Conservation (phyloP, 2,797 vertebrate genomes). For the Arctocebus calabarensis region DNA sequence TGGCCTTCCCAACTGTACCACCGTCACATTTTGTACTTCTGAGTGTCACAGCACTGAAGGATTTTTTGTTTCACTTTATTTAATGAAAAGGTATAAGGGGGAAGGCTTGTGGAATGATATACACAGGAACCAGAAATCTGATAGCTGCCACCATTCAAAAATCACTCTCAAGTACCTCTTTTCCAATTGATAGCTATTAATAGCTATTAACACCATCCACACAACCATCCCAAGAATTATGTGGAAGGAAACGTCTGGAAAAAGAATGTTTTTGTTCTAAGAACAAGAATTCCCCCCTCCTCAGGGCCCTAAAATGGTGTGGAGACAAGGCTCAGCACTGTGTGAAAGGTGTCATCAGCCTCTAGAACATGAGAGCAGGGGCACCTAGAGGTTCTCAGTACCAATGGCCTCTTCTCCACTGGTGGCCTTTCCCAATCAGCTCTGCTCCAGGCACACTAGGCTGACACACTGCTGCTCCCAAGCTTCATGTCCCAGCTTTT, state of each 20-base stretch:
- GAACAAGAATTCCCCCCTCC: neutral
- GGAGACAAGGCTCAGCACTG: neutral
- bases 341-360: neutral
- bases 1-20: neutral
- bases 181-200: neutral
- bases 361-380: neutral
- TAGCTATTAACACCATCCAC: neutral
- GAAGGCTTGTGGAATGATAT: neutral
- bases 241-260: conserved; percentile 24
- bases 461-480: neutral
- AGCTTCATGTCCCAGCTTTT: neutral
- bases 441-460: neutral
- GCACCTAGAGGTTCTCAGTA: neutral
- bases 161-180: neutral
- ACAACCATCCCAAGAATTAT: neutral
- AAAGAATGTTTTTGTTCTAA: conserved; percentile 16
- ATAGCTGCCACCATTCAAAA: neutral
- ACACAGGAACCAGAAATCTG: neutral
- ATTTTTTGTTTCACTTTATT: neutral
- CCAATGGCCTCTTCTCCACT: neutral
- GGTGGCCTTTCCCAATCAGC: neutral
- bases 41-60: neutral
- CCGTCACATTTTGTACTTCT: neutral
- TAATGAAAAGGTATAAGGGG: neutral
- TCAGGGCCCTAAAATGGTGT: neutral